Conservation (phyloP, 2,113 vertebrate genomes). For the Nanorana parkeri region DNA sequence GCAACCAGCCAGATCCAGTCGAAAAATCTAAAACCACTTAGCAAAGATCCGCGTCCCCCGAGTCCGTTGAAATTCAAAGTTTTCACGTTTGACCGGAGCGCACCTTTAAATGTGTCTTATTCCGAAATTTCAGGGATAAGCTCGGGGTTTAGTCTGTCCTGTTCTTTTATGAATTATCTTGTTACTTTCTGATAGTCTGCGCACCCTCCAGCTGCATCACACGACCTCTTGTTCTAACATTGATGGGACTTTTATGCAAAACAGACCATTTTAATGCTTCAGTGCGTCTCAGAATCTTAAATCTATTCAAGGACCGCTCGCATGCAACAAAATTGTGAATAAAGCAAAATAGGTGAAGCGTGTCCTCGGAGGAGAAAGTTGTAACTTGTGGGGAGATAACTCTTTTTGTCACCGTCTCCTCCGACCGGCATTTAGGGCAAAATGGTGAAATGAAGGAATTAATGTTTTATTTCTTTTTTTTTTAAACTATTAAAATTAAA, state of each 20-base stretch:
- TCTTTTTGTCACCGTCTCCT: background rate
- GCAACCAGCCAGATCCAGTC: no score
- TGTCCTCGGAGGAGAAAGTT: constrained; percentile 28
- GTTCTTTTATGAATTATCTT: constrained; percentile 5
- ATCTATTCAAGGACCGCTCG: constrained; percentile 18
- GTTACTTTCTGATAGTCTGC: constrained; percentile 2
- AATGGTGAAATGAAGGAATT: background rate
- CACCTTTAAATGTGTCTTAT: background rate
- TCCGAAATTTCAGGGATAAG: background rate
- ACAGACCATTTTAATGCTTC: constrained; percentile 48
- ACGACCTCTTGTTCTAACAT: constrained; percentile 49
- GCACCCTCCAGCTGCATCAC: constrained; percentile 2
- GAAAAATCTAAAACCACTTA: no score
- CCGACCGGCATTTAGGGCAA: background rate
- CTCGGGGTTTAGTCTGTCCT: constrained; percentile 1
- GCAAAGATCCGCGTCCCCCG: no score
- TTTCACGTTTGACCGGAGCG: no score
- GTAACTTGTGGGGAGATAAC: constrained; percentile 11
- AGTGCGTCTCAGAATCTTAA: constrained; percentile 34
- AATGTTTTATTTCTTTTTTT: background rate
- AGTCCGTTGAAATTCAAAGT: no score
- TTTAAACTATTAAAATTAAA: background rate
- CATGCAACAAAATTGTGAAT: constrained; percentile 34
- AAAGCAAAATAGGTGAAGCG: constrained; percentile 47
- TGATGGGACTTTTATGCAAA: constrained; percentile 55